Evolutionary conservation across 2,888 invertebrate species (phyloP), one percentile per base, ranked within the genome.

Genomic region (Galeruca laticollis): DNA sequence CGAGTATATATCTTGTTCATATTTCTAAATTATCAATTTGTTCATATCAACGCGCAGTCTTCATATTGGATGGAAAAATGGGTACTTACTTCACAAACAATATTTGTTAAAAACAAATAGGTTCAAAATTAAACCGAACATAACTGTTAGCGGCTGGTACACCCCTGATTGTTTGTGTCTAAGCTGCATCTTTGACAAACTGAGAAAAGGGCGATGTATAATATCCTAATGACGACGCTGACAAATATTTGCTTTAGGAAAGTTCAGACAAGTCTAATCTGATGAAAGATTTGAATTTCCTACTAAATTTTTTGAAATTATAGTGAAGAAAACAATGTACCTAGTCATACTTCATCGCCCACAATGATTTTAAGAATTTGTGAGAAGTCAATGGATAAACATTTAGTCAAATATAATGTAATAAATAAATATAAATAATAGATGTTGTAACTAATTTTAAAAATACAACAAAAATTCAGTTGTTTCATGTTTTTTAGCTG

Each of bases 141-240:
- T 37, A 15, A 13, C 8, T 11, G 10, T 10, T 37, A 37, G 37
- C 6, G n/a, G 15, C 56, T 31, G 21, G n/a, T 57, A 57, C 56
- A 57, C n/a, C 56, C 56, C 56, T 57, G 56, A 18, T 57, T n/a
- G n/a, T 15, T 15, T 31, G 54, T n/a, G 13, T 10, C 18, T 57
- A 57, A 57, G 56, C 35, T 57, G 35, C 56, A 57, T 57, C 56
- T 57, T 54, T 57, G 35, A 57, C 56, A 57, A 33, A 33, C 56
- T 57, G 35, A 57, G 56, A 57, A 57, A 57, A 33, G 35, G 56
- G 56, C 56, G 31, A 57, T 18, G 56, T 33, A 57, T 57, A 57
- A 57, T 57, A 57, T 57, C 35, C 56, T 57, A 57, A 57, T 57
- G 56, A 57, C 35, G 56, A 57, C 33, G 56, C 56, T 57, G 56